Base-by-base conservation (phyloP, 2,888 invertebrate genomes). In the Chrysomela aeneicollis region DNA sequence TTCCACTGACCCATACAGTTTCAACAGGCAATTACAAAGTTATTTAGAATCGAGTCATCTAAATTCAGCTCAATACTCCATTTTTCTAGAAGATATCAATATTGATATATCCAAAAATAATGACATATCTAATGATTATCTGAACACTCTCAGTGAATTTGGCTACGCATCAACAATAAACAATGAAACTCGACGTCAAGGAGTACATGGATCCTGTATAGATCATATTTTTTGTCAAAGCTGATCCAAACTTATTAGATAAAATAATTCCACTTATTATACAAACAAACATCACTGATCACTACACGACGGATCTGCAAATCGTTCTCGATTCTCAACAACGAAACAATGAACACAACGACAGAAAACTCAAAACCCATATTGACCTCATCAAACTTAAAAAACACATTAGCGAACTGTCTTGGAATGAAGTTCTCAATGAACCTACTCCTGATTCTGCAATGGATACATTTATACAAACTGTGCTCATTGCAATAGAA, bases 401-500 rank as follows among this genome's bases (percentile, higher is more conserved):
- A 18, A 49, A 49, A 49, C 18, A 49, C 3, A n/a, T 49, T 10
- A 49, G 18, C 49, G n/a, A 42, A 17, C 17, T 42, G 42, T 17
- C 42, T 42, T 50, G 50, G 21, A n/a, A 9, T 10, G 21, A 50
- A 12, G 21, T 52, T 52, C 21, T 52, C 52, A 22, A 26, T 1
- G 21, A 12, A 9, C 10, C 15, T 15, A 30, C 12, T 26, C 52
- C 30, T 15, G 52, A 52, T 52, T 30, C 10, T 10, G 52, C 52
- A 52, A 26, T 15, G 52, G 30, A 52, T 52, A 52, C 52, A 52
- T 52, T 52, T 2, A 52, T 52, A 30, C 12, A 52, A 22, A 30
- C 15, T 30, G 12, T 52, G 22, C 22, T 52, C 2, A 52, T 2
- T 52, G 10, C 52, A 22, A 52, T 26, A 52, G 30, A 26, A 26